Base-by-base conservation (phyloP, 1,140 invertebrate genomes). In the Idris sp. region DNA sequence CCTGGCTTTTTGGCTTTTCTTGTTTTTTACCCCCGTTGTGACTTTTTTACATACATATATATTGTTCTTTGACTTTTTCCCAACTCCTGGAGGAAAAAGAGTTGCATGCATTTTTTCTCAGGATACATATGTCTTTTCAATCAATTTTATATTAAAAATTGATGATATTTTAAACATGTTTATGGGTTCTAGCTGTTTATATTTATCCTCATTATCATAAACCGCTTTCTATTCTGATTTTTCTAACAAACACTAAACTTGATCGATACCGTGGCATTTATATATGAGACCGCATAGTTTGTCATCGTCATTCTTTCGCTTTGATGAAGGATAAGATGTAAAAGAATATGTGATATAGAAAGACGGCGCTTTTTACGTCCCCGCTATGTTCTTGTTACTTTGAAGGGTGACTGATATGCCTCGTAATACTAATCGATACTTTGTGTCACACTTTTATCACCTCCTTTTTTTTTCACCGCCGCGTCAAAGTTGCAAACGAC, bases 401-500 rank as follows among this genome's bases (percentile, higher is more conserved):
- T 65, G 62, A 74, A 67, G 46, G 61, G 62, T 74, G 54, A 67
- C 72, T 74, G 62, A 68, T 74, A 74, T 64, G 72, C 56, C 56
- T 56, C 56, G 72, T 68, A 74, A 74, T 68, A 74, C 72, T 74
- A 74, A 74, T 74, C 72, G 72, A 74, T 74, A 74, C 54, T 67
- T 74, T 67, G 26, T 67, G 48, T 67, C 48, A 74, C 51, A 74
- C 62, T 67, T 74, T 74, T 67, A 67, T 67, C 62, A 14, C 62
- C 25, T 13, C 15, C 26, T 7, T 19, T 40, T 74, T 67, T 72
- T 64, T 54, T 40, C 31, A 36, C 26, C 31, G n/a, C 36, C 68
- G n/a, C n/a, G 48, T 43, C 49, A 72, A 41, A 62, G 58, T 56
- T 36, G 40, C 48, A 18, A 28, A 16, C 38, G 35, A 38, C 43